phyloP scores from a whole-genome alignment of 2,113 vertebrate species.

The Gymnogyps californianus region DNA sequence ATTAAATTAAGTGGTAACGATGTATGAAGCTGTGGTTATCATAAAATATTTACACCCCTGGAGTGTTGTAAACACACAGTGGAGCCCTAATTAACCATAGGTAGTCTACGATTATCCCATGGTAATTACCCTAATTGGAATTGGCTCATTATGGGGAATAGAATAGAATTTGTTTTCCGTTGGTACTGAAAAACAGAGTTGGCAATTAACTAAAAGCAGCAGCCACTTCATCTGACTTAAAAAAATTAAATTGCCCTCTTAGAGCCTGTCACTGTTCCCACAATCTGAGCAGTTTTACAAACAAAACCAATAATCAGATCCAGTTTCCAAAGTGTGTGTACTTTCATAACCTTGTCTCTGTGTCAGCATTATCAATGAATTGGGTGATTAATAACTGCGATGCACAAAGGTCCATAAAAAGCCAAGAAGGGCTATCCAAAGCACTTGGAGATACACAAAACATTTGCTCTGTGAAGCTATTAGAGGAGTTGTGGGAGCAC shows the following conservation, averaged over 20 bases:
- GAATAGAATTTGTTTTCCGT: conserved; percentile 46
- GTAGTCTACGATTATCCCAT: conserved; percentile 43
- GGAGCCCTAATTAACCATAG: conserved; percentile 50
- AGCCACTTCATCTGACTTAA: conserved; percentile 10
- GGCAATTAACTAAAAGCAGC: conserved; percentile 54
- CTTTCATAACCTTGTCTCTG: conserved; percentile 8
- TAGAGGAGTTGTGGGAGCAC: background rate
- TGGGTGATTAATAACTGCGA: background rate
- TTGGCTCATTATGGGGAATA: conserved; percentile 8
- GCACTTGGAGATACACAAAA: background rate
- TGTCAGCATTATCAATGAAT: background rate
- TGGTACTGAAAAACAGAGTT: conserved; percentile 25
- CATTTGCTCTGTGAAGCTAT: background rate
- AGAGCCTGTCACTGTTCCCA: conserved; percentile 20
- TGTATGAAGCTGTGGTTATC: conserved; percentile 47
- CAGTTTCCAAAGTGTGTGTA: background rate
- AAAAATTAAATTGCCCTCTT: conserved; percentile 29
- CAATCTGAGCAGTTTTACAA: conserved; percentile 32
- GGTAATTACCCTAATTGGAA: conserved; percentile 37
- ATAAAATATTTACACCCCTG: conserved; percentile 47
- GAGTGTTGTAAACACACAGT: conserved; percentile 45
- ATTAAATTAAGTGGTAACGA: conserved; percentile 42
- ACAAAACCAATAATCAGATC: background rate
- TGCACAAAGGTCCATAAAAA: background rate
- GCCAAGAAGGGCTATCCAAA: background rate